Evolutionary conservation across 2,888 invertebrate species (phyloP).

Genomic region (Mactromeris polynyma): DNA sequence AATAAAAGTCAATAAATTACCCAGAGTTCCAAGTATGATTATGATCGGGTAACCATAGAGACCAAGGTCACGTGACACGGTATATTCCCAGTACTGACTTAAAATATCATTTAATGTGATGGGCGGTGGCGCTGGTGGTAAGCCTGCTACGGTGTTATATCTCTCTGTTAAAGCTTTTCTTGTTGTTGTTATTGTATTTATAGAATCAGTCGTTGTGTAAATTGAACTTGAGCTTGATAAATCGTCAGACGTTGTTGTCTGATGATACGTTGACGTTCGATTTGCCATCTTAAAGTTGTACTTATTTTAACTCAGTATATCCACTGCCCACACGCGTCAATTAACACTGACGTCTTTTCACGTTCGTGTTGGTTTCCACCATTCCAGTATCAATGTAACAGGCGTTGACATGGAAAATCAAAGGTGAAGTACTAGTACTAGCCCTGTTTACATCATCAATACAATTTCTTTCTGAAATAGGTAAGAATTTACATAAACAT

Average conservation of each 20-base stretch:
- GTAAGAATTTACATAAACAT: neutral
- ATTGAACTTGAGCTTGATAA: neutral
- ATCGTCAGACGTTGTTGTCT: neutral
- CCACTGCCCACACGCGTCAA: neutral
- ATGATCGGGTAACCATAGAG: slow-evolving; percentile 75
- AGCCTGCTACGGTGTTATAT: neutral
- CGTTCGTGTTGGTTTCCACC: neutral
- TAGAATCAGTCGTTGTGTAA: neutral
- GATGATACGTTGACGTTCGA: neutral
- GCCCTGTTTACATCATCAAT: neutral
- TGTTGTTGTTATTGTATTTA: neutral
- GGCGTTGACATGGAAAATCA: neutral
- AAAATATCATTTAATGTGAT: slow-evolving; percentile 67
- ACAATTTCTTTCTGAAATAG: neutral
- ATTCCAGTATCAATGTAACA: neutral
- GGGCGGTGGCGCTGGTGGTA: neutral
- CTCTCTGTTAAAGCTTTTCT: neutral
- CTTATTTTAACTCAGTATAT: neutral
- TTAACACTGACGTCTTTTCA: neutral
- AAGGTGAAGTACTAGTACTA: no score
- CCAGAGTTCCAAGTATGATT: slow-evolving; percentile 78
- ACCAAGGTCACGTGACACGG: slow-evolving; percentile 67
- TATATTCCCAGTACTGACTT: slow-evolving; percentile 67
- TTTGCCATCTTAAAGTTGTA: neutral
- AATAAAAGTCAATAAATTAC: slow-evolving; percentile 78